Evolutionary conservation across 2,888 invertebrate genomes (phyloP).

Genomic region (Mylabris sibirica): DNA sequence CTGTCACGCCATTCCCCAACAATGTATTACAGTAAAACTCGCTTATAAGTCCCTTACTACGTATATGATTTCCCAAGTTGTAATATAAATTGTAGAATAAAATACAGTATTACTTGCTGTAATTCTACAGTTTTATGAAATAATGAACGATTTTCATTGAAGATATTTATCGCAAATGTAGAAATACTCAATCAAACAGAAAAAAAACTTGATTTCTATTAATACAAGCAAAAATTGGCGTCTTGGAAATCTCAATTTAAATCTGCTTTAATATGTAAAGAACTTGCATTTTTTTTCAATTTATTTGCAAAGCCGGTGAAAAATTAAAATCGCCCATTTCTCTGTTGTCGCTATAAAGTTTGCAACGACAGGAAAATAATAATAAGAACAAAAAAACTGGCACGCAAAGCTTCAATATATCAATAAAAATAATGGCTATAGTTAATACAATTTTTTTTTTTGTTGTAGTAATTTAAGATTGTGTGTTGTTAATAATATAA

Average conservation of each 20-base stretch:
- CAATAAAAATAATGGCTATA: not conserved
- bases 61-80: not conserved
- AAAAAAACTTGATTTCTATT: too few species aligned
- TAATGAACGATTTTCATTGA: not conserved
- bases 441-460: not conserved
- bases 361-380: not conserved
- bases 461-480: not conserved
- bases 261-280: not conserved
- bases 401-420: conserved; percentile 5
- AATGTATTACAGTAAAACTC: not conserved
- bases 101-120: not conserved
- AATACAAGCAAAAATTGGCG: not conserved
- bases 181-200: not conserved
- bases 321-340: not conserved
- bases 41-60: not conserved
- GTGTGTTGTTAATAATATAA: not conserved
- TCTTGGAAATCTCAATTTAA: not conserved
- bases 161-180: not conserved
- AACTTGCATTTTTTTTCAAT: not conserved
- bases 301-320: not conserved
- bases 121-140: not conserved
- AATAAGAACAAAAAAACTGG: not conserved
- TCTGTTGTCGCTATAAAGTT: not conserved
- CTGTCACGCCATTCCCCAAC: not conserved
- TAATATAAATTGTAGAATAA: not conserved